Evolutionary conservation across 2,888 invertebrate species (phyloP).

Genomic region (Spodoptera littoralis): DNA sequence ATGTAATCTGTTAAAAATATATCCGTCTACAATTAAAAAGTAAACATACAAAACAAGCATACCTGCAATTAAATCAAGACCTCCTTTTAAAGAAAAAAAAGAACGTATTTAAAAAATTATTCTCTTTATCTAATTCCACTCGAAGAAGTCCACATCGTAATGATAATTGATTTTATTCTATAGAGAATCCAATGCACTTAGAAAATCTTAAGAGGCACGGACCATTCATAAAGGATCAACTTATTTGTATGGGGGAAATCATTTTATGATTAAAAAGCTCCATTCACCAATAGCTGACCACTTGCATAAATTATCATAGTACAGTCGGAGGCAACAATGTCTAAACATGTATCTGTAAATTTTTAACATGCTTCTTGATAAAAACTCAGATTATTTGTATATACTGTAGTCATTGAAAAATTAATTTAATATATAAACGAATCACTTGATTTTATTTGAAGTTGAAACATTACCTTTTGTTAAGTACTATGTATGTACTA

Average conservation of each 20-base stretch:
- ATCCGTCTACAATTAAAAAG: too few relatives aligned
- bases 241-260: constrained; percentile 68
- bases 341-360: neutral
- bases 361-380: neutral
- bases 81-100: too few relatives aligned
- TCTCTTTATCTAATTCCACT: constrained; percentile 21
- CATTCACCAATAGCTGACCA: constrained; percentile 79
- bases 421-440: too few relatives aligned
- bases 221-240: constrained; percentile 48
- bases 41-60: too few relatives aligned
- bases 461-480: too few relatives aligned
- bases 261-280: constrained; percentile 80
- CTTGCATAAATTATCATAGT: constrained; percentile 86
- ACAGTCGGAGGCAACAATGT: constrained; percentile 45
- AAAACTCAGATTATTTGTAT: too few relatives aligned
- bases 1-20: too few relatives aligned
- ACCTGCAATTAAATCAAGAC: too few relatives aligned
- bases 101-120: constrained; percentile 8
- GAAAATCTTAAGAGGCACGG: constrained; percentile 53
- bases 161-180: constrained; percentile 57
- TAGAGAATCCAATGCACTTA: constrained; percentile 61
- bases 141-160: constrained; percentile 20
- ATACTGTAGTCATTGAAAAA: too few relatives aligned
- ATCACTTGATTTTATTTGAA: too few relatives aligned
- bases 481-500: too few relatives aligned